phyloP scores from a whole-genome alignment of 2,888 invertebrate species.

The Salticus scenicus region DNA sequence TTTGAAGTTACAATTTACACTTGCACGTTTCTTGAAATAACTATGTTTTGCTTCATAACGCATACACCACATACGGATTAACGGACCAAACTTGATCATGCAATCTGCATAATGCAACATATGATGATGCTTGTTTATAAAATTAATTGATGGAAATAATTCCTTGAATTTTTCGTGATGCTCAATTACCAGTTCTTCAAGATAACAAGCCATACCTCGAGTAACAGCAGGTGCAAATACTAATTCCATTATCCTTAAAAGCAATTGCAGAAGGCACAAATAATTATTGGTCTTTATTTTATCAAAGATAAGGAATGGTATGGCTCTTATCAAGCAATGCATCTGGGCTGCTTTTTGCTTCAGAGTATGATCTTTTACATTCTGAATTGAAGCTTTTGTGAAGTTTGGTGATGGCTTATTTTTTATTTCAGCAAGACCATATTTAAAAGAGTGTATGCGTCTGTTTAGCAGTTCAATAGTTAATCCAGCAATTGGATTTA shows the following conservation, averaged over 20 bases:
- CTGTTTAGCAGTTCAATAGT: not conserved
- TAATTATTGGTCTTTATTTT: too few species aligned
- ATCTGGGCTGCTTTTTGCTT: not conserved
- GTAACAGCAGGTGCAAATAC: not conserved
- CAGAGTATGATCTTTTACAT: not conserved
- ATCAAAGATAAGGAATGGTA: not conserved
- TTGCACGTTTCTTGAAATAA: not conserved
- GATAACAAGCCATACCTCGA: not conserved
- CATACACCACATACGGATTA: not conserved
- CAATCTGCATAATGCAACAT: not conserved
- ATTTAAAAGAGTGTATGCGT: not conserved
- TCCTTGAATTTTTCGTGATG: not conserved
- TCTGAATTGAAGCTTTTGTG: not conserved
- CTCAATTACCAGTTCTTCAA: not conserved
- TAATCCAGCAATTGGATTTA: not conserved
- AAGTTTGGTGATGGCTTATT: not conserved
- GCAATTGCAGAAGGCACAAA: not conserved
- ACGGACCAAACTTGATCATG: not conserved
- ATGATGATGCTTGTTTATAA: not conserved
- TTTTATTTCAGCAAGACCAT: not conserved
- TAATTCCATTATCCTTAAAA: not conserved
- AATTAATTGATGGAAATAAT: not conserved
- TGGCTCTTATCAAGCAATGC: not conserved
- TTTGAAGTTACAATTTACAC: not conserved
- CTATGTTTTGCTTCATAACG: not conserved